Evolutionary conservation across 2,888 invertebrate species (phyloP).

Genomic region (Reticulitermes lucifugus): DNA sequence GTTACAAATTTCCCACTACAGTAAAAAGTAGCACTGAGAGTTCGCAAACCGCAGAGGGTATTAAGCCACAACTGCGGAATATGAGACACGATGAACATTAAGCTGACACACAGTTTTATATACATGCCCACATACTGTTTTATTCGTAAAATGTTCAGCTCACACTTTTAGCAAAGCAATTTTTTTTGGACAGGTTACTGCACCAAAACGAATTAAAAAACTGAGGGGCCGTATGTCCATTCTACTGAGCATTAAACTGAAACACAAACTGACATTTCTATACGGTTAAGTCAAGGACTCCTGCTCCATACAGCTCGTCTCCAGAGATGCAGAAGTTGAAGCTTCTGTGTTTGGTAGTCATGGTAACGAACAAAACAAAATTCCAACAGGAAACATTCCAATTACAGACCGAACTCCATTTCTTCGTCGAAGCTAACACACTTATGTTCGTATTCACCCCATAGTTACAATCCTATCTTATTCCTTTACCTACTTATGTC

Average conservation of each 20-base stretch:
- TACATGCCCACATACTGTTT: not conserved
- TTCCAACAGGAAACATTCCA: conserved; percentile 3
- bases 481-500: not conserved
- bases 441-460: not conserved
- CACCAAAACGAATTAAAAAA: not conserved
- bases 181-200: not conserved
- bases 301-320: not conserved
- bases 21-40: not conserved
- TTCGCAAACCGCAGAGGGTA: not conserved
- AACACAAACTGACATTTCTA: not conserved
- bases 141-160: not conserved
- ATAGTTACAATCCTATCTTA: not conserved
- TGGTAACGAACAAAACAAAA: conserved; percentile 16
- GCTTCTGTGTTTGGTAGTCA: not conserved
- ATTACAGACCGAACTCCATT: not conserved
- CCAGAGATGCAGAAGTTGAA: not conserved
- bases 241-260: not conserved
- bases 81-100: not conserved
- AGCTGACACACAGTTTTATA: not conserved
- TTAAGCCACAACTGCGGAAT: not conserved
- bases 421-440: not conserved
- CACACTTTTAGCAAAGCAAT: not conserved
- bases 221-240: not conserved
- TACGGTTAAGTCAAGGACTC: not conserved
- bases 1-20: not conserved